phyloP scores from a whole-genome alignment of 2,797 vertebrate species.

The Cephalopachus bancanus region DNA sequence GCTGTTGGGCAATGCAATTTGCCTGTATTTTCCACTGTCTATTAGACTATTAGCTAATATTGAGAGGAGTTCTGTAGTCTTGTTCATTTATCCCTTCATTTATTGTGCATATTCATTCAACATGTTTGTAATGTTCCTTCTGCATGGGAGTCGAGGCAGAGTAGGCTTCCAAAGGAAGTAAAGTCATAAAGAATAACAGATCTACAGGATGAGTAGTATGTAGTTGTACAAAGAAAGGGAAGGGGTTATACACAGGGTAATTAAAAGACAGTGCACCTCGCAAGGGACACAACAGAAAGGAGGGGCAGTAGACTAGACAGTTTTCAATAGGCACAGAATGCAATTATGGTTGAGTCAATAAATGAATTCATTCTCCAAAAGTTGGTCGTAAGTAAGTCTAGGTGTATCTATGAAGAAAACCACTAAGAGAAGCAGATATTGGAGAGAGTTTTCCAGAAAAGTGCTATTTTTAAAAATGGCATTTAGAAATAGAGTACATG shows the following conservation, averaged over 20 bases:
- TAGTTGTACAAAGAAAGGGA: neutral
- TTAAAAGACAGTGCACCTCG: neutral
- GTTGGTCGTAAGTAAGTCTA: neutral
- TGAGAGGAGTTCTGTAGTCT: neutral
- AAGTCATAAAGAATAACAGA: neutral
- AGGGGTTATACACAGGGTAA: too few relatives aligned
- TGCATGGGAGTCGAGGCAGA: neutral
- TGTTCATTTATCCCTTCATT: neutral
- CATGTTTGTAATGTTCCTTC: neutral
- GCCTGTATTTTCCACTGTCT: neutral
- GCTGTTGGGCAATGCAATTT: neutral
- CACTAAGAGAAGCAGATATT: neutral
- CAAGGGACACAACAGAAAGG: neutral
- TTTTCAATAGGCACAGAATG: neutral
- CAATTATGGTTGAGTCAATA: neutral
- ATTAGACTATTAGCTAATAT: neutral
- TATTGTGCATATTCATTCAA: neutral
- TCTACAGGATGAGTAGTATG: neutral
- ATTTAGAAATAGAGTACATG: neutral
- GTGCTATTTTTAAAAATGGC: neutral
- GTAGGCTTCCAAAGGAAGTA: neutral
- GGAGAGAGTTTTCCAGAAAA: neutral
- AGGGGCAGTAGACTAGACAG: neutral
- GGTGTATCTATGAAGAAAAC: neutral
- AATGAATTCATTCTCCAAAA: constrained; percentile 15